Conservation (phyloP, 2,797 vertebrate species). For the Limnodromus scolopaceus region DNA sequence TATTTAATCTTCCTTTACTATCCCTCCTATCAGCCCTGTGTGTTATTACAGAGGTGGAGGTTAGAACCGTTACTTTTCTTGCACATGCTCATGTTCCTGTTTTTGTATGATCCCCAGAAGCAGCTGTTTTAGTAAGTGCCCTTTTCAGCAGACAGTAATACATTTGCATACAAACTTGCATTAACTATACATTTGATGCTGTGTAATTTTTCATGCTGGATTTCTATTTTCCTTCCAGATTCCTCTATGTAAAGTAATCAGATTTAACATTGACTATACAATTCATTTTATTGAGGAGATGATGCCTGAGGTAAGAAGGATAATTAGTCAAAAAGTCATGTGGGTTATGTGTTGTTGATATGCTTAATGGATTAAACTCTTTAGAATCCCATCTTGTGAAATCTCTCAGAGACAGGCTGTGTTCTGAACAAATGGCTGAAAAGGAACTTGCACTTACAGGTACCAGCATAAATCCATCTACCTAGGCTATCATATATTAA, state of each 20-base stretch:
- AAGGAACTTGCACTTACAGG: background rate
- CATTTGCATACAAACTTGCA: background rate
- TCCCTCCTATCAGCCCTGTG: background rate
- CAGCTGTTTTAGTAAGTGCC: background rate
- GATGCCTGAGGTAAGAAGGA: conserved; percentile 93
- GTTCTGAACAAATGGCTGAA: background rate
- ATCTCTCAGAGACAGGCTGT: background rate
- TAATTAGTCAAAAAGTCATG: conserved; percentile 42
- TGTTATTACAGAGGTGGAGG: background rate
- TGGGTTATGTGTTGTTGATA: background rate
- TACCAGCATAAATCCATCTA: background rate
- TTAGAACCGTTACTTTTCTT: background rate
- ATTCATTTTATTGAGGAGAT: conserved; percentile 99
- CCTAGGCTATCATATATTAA: background rate
- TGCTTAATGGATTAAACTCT: conserved; percentile 13
- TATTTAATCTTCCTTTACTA: conserved; percentile 44
- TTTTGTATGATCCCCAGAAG: background rate
- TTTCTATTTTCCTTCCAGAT: conserved; percentile 83
- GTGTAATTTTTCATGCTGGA: conserved; percentile 10
- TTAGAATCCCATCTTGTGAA: background rate
- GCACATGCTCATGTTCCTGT: background rate
- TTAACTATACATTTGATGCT: background rate
- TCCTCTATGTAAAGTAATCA: conserved; percentile 97
- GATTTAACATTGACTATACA: conserved; percentile 99
- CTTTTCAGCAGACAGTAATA: background rate